Conservation (phyloP, 2,797 vertebrate genomes). For the Anguilla obscura region DNA sequence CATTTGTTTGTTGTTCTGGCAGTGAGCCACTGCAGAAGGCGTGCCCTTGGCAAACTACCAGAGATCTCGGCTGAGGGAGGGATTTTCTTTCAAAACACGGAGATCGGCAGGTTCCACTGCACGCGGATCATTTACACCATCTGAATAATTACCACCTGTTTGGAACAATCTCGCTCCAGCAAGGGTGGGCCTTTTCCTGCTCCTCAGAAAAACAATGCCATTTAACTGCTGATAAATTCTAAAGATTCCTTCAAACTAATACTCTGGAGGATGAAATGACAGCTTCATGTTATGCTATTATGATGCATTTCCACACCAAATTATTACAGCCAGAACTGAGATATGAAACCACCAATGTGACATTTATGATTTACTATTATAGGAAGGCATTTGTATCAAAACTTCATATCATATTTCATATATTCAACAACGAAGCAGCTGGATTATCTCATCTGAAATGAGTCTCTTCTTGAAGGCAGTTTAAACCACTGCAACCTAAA, state of each 20-base stretch:
- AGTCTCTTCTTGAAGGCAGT: neutral
- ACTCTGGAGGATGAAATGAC: too few species aligned
- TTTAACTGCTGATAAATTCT: neutral
- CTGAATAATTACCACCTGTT: neutral
- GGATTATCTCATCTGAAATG: neutral
- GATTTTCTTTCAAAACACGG: neutral
- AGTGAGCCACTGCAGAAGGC: neutral
- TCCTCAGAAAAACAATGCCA: neutral
- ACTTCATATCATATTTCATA: neutral
- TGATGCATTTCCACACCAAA: too few species aligned
- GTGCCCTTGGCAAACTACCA: neutral
- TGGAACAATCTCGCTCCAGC: neutral
- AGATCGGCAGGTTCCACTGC: neutral
- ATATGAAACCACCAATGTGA: too few species aligned
- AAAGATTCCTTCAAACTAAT: neutral
- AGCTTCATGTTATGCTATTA: too few species aligned
- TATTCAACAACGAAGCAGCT: neutral
- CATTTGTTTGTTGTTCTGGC: conserved; percentile 5
- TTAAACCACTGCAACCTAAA: neutral
- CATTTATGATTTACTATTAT: neutral
- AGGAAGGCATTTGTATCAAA: neutral
- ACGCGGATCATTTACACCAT: neutral
- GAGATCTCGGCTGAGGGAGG: neutral
- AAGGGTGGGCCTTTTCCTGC: neutral
- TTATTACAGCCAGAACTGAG: too few species aligned